These are phyloP conservation scores for Spondyliosoma cantharus DNA, from an alignment of 2,797 vertebrate species.

Conservation along the genomic window DNA sequence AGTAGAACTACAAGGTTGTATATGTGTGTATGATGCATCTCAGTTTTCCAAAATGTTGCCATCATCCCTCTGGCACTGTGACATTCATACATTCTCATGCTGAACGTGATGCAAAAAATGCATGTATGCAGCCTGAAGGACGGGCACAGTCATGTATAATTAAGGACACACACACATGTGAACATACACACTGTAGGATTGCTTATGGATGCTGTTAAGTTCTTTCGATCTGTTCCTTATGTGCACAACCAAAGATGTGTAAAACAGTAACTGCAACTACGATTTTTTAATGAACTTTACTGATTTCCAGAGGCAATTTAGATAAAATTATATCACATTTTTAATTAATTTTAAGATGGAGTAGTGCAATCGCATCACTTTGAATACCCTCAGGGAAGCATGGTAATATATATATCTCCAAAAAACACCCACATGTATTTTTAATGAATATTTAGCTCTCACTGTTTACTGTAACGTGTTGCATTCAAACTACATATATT, in stretches of 20 bases:
- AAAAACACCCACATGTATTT: not conserved
- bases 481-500: not conserved
- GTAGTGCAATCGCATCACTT: slow-evolving; percentile 15
- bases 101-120: slow-evolving; percentile 15
- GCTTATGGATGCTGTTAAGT: not conserved
- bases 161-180: not conserved
- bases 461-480: not conserved
- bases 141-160: slow-evolving; percentile 13
- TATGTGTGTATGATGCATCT: not conserved
- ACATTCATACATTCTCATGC: slow-evolving; percentile 27
- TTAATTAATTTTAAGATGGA: slow-evolving; percentile 30
- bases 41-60: slow-evolving; percentile 36
- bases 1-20: not conserved
- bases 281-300: slow-evolving; percentile 34
- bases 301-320: slow-evolving; percentile 19
- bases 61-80: slow-evolving; percentile 25
- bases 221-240: not conserved
- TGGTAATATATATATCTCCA: not conserved
- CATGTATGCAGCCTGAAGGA: not conserved
- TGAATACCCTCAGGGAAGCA: not conserved
- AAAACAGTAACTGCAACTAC: not conserved
- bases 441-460: not conserved
- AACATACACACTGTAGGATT: not conserved
- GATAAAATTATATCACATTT: slow-evolving; percentile 14
- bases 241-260: slow-evolving; percentile 4